These are phyloP conservation scores for Andrena hattorfiana DNA, from an alignment of 2,888 invertebrate species.

Conservation along the genomic window DNA sequence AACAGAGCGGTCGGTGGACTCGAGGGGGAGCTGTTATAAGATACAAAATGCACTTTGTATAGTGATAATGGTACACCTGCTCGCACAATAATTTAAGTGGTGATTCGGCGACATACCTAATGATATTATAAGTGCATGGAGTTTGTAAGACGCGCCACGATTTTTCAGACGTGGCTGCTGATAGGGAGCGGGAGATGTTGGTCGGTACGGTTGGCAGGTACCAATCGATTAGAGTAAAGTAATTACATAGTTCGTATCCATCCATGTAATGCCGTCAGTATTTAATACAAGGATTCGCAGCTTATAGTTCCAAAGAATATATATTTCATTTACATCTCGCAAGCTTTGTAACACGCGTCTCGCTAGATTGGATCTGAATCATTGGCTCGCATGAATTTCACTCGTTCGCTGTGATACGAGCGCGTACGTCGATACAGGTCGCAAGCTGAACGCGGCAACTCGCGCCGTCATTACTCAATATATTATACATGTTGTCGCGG, in stretches of 20 bases:
- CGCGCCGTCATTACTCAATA: constrained; percentile 32
- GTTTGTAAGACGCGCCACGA: neutral
- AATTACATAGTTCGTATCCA: constrained; percentile 63
- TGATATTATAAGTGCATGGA: constrained; percentile 20
- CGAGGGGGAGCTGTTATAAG: constrained; percentile 12
- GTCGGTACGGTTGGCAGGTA: constrained; percentile 61
- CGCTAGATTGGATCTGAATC: neutral
- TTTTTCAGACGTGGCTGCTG: constrained; percentile 6
- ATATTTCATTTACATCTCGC: constrained; percentile 40
- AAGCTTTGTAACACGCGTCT: constrained; percentile 41
- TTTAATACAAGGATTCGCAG: constrained; percentile 51
- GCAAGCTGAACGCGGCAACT: constrained; percentile 27
- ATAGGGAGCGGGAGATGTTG: constrained; percentile 30
- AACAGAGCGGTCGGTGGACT: neutral
- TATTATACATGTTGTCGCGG: constrained; percentile 37
- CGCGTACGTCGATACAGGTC: constrained; percentile 16
- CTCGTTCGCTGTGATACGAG: constrained; percentile 62
- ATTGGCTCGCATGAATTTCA: constrained; percentile 34
- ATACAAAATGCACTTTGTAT: constrained; percentile 31
- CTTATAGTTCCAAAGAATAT: constrained; percentile 59
- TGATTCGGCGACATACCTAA: constrained; percentile 9
- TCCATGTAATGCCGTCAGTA: constrained; percentile 74
- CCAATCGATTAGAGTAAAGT: constrained; percentile 52
- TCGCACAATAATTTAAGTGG: constrained; percentile 34
- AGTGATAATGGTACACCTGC: constrained; percentile 29